Percentiles rank a stretch among this genome's conserved stretches.
Evolutionary conservation across 2,888 invertebrate species (phyloP).

Genomic region (Eristalis arbustorum): DNA sequence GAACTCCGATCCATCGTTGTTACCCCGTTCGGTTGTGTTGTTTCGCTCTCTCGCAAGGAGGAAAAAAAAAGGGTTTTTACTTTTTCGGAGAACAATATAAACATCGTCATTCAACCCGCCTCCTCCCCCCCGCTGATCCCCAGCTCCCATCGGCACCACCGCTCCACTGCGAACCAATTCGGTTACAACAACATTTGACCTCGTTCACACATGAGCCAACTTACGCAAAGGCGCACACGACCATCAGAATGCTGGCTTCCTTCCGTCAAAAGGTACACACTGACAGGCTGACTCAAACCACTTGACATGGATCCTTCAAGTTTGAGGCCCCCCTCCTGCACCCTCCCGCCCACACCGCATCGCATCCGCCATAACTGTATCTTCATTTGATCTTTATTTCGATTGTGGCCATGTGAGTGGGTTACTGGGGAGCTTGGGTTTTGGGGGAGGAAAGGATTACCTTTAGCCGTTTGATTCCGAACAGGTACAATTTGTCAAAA

Average conservation of each 20-base stretch:
- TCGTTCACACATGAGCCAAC: slow-evolving; percentile 19
- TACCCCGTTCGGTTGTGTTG: neutral
- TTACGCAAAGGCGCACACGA: slow-evolving; percentile 12
- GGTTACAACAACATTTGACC: slow-evolving; percentile 38
- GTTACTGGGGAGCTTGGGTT: neutral
- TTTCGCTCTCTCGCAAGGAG: neutral
- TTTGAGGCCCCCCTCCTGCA: neutral
- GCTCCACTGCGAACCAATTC: neutral
- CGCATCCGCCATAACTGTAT: neutral
- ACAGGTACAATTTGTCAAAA: slow-evolving; percentile 70
- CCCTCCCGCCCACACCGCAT: neutral
- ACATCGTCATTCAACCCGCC: neutral
- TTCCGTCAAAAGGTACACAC: slow-evolving; percentile 8
- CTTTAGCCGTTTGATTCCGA: slow-evolving; percentile 55
- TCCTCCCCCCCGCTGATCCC: too few relatives aligned
- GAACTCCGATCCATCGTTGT: slow-evolving; percentile 18
- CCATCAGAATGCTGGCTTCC: neutral
- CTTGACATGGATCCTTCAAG: slow-evolving; percentile 13
- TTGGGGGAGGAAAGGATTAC: slow-evolving; percentile 19
- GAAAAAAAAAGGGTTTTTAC: slow-evolving; percentile 29
- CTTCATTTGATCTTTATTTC: slow-evolving; percentile 45
- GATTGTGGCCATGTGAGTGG: neutral
- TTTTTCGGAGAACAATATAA: neutral
- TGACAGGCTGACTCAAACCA: neutral
- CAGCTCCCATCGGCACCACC: too few relatives aligned